Base-by-base conservation (phyloP, 2,888 invertebrate genomes). In the Caenorhabditis sp. region DNA sequence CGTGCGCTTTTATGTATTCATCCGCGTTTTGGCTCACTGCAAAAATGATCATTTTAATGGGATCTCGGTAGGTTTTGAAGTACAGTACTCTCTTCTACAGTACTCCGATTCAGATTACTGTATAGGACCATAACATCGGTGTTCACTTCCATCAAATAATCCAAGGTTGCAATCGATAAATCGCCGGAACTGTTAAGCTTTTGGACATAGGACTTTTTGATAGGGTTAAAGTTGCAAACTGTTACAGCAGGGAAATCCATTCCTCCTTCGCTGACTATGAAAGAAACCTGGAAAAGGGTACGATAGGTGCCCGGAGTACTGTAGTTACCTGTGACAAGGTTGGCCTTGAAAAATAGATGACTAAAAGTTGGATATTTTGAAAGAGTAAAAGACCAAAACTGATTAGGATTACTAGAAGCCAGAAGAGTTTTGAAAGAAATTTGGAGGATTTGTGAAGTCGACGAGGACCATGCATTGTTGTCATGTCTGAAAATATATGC, bases 211-310 rank as follows among this genome's bases (percentile, higher is more conserved):
- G 73, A 68, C 58, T 78, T 75, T 36, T 77, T 74, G 59, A 85
- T 75, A 10, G 82, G 80, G 63, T 85, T 85, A 76, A 81, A 85
- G 57, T 80, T 84, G 74, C 85, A 85, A 8, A 85, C 74, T 8
- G 85, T 85, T 26, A 85, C 78, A 14, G 76, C 70, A 25, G 85
- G 85, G 54, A 85, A 83, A 20, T 74, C 67, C 63, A 85, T 72
- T 14, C 85, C 84, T 23, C 81, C 68, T 43, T 85, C 85, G 26
- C 82, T 76, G 26, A 82, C 70, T 26, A 83, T 63, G 49, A 84
- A 83, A 14, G 83, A 83, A 1, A 84, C 77, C 70, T 80, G 74
- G 21, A 71, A 25, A 21, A 0, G 38, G 23, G 17, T 5, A n/a
- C n/a, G n/a, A n/a, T n/a, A n/a, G n/a, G n/a, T 36, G 17, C 27